Base-by-base conservation (phyloP, 2,888 invertebrate genomes). In the Chrysodeixis includens region DNA sequence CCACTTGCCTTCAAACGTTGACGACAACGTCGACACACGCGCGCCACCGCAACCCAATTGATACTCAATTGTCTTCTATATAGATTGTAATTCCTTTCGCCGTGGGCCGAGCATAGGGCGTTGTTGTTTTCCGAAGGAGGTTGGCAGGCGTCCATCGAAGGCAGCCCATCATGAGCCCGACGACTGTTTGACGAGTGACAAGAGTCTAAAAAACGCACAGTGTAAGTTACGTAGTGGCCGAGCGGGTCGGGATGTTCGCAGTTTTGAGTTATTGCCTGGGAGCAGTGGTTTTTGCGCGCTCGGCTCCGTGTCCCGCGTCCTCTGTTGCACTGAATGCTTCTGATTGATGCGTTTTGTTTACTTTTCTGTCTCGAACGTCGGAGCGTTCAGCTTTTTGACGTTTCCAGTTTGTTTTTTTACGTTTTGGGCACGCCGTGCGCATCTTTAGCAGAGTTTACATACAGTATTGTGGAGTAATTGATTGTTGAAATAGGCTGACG, bases 161-260 rank as follows among this genome's bases (percentile, higher is more conserved):
- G 92, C 93, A 92, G 92, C 88, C 91, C 93, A 91, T 94, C 94
- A 92, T 90, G 93, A 92, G 91, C 87, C 85, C 90, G 91, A 87
- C 91, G 93, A 90, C 90, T 90, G 91, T 88, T 89, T 93, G 94
- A 94, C 93, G 93, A 92, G 91, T 93, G 94, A 94, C 94, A 93
- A 89, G 87, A 85, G 88, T 87, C 89, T 87, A 92, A 93, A 93
- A 93, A 93, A 92, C 90, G 86, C 79, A 83, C 88, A 90, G 89
- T 91, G 91, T 90, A 92, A 90, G 88, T 91, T 90, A 91, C 92
- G 89, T 85, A 88, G 85, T 87, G 90, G 86, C 80, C 73, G 79
- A 82, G 83, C 84, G 84, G 79, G 80, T 84, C 78, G 83, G 66
- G 73, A 88, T 88, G 84, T 85, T 88, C 89, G 85, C 86, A 84